These are phyloP conservation scores for Heloderma charlesbogerti DNA, from an alignment of 2,113 vertebrate genomes.

Conservation along the genomic window DNA sequence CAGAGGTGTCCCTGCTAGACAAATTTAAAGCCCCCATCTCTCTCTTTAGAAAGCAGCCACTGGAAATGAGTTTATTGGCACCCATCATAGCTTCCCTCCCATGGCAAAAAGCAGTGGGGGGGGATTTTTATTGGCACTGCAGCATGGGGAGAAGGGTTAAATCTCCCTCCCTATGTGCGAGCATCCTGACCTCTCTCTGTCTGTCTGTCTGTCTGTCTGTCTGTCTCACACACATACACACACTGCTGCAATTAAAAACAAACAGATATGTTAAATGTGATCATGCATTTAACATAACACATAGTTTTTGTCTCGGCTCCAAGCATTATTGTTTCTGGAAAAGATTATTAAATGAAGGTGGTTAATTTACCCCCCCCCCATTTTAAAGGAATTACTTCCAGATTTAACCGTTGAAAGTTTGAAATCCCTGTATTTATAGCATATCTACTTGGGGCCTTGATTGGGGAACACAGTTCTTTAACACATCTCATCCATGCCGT, in stretches of 20 bases:
- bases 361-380: neutral
- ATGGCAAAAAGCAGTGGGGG: neutral
- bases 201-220: too few relatives aligned
- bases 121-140: neutral
- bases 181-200: neutral
- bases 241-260: neutral
- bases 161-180: neutral
- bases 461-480: rapidly evolving
- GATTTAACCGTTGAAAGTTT: slow-evolving; percentile 16
- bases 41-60: neutral
- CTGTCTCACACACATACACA: neutral
- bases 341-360: neutral
- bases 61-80: neutral
- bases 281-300: neutral
- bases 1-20: neutral
- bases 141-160: neutral
- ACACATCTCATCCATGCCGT: too few relatives aligned
- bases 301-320: neutral
- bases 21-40: neutral
- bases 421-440: neutral
- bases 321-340: neutral
- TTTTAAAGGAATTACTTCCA: neutral
- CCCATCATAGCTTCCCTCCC: too few relatives aligned
- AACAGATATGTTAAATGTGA: neutral
- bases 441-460: neutral